Evolutionary conservation across 2,797 vertebrate species (phyloP).

Genomic region (Channallabes apus): DNA sequence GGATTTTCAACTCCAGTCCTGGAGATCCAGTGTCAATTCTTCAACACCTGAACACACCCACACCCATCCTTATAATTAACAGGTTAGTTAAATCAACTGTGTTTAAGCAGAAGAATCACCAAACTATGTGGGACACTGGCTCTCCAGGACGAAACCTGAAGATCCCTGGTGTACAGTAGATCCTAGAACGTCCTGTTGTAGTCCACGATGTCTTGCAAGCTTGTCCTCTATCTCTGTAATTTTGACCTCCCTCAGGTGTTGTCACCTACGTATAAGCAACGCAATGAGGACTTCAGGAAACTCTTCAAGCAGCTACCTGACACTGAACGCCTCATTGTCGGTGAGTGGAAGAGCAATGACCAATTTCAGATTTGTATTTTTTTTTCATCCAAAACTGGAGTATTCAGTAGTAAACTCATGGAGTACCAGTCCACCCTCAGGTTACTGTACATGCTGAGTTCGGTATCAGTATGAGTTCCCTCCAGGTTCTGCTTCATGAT

Average conservation of each 20-base stretch:
- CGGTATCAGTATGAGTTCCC: neutral
- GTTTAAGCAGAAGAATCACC: too few species aligned
- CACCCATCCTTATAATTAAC: too few species aligned
- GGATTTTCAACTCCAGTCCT: too few species aligned
- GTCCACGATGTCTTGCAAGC: neutral
- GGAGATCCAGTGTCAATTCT: too few species aligned
- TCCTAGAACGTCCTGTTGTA: neutral
- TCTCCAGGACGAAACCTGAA: too few species aligned
- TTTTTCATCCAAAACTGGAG: neutral
- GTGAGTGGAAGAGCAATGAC: conserved; percentile 72
- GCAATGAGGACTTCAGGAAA: conserved; percentile 99
- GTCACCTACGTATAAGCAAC: conserved; percentile 97
- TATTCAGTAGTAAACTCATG: neutral
- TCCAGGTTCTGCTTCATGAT: neutral
- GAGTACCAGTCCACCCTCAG: neutral
- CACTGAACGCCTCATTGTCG: conserved; percentile 97
- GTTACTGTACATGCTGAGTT: neutral
- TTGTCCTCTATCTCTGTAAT: neutral
- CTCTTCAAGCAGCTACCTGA: conserved; percentile 99
- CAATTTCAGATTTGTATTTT: neutral
- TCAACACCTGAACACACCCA: too few species aligned
- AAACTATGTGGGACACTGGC: too few species aligned
- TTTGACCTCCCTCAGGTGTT: conserved; percentile 78
- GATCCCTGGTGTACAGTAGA: too few species aligned
- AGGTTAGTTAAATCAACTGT: too few species aligned